These are phyloP conservation scores for Spicauda simplicius DNA, from an alignment of 2,888 invertebrate species.

Conservation along the genomic window DNA sequence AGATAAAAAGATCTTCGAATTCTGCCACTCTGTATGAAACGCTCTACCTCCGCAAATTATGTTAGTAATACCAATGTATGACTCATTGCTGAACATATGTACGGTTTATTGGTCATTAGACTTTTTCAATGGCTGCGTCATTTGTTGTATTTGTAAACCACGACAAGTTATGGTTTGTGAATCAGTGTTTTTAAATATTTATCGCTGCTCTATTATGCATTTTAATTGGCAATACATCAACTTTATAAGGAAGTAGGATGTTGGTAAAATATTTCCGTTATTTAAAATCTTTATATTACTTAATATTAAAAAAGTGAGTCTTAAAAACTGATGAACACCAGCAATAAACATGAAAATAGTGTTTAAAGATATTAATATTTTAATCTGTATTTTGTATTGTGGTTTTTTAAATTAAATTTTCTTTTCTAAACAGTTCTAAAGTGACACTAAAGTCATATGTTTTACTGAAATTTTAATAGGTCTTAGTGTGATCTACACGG, in stretches of 20 bases:
- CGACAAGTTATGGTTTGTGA: conserved; percentile 28
- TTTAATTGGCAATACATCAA: neutral
- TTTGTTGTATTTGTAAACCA: conserved; percentile 58
- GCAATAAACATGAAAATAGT: too few relatives aligned
- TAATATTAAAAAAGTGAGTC: too few relatives aligned
- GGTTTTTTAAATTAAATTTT: too few relatives aligned
- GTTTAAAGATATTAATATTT: too few relatives aligned
- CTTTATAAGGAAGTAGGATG: neutral
- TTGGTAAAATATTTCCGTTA: neutral
- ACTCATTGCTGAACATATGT: conserved; percentile 21
- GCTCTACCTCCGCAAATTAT: conserved; percentile 18
- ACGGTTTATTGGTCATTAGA: conserved; percentile 58
- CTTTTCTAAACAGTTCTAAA: too few relatives aligned
- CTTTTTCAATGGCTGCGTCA: conserved; percentile 66
- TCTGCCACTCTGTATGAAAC: neutral
- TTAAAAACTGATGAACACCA: too few relatives aligned
- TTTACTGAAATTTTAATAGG: too few relatives aligned
- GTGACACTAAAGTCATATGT: too few relatives aligned
- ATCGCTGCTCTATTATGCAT: conserved; percentile 14
- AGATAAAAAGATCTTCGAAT: conserved; percentile 53
- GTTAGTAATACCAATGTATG: conserved; percentile 17
- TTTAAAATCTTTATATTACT: neutral
- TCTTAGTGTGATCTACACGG: too few relatives aligned
- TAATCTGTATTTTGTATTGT: too few relatives aligned
- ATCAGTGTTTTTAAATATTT: conserved; percentile 27